A percentile compares a stretch with the other conserved stretches of the same genome.
phyloP scores from a whole-genome alignment of 2,113 vertebrate species.

The Caranx ignobilis region DNA sequence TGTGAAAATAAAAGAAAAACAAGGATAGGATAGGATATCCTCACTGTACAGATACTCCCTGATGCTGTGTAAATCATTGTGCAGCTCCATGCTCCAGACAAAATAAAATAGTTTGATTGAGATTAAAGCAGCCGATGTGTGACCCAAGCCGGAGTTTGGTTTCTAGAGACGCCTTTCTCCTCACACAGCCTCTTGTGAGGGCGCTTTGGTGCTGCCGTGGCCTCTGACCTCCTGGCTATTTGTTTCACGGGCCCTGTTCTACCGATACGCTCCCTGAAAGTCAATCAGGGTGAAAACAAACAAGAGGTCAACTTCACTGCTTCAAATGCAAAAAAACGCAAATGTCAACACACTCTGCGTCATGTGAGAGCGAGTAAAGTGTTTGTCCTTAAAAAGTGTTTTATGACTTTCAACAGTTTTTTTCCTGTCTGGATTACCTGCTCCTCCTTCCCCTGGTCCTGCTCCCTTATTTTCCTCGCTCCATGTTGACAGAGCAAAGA shows the following conservation, averaged over 20 bases:
- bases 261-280: background rate
- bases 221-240: conserved; percentile 31
- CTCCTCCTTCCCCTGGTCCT: background rate
- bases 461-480: background rate
- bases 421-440: background rate
- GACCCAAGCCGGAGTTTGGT: background rate
- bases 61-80: background rate
- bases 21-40: background rate
- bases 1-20: background rate
- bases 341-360: conserved; percentile 6
- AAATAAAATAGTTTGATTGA: background rate
- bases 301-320: conserved; percentile 13
- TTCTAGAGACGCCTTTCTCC: background rate
- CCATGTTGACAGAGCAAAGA: background rate
- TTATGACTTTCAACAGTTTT: background rate
- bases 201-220: background rate
- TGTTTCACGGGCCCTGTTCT: background rate
- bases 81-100: background rate
- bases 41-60: background rate
- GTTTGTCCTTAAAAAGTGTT: background rate
- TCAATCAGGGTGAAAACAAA: conserved; percentile 34
- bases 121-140: background rate
- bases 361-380: background rate
- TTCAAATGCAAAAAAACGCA: background rate
- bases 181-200: conserved; percentile 7